These are phyloP conservation scores for Platycercus adscitus DNA, from an alignment of 2,113 vertebrate species.

Conservation along the genomic window DNA sequence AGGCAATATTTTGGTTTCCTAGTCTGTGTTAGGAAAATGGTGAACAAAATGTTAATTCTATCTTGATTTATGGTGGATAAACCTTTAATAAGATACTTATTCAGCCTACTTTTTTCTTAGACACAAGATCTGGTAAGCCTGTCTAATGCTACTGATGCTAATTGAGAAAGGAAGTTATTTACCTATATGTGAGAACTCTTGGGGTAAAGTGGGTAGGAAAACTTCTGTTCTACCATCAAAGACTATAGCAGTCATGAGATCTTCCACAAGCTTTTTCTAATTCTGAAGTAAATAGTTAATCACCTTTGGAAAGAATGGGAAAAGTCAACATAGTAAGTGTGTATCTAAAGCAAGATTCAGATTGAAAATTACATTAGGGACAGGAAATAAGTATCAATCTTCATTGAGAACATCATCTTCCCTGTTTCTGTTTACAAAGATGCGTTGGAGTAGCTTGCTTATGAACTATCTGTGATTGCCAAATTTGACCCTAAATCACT, in stretches of 20 bases:
- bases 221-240: neutral
- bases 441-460: neutral
- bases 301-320: neutral
- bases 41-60: neutral
- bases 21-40: neutral
- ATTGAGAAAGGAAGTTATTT: neutral
- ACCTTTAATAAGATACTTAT: neutral
- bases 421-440: neutral
- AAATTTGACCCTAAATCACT: neutral
- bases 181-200: neutral
- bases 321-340: neutral
- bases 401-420: neutral
- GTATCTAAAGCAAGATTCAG: neutral
- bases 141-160: neutral
- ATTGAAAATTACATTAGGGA: neutral
- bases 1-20: neutral
- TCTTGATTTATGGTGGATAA: neutral
- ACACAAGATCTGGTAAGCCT: neutral
- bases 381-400: neutral
- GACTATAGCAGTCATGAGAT: neutral
- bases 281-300: neutral
- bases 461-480: neutral
- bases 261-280: neutral
- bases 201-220: neutral
- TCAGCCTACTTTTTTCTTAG: neutral